Base-by-base conservation (phyloP, 2,888 invertebrate species). In the Rhagophthalmus giganteus region DNA sequence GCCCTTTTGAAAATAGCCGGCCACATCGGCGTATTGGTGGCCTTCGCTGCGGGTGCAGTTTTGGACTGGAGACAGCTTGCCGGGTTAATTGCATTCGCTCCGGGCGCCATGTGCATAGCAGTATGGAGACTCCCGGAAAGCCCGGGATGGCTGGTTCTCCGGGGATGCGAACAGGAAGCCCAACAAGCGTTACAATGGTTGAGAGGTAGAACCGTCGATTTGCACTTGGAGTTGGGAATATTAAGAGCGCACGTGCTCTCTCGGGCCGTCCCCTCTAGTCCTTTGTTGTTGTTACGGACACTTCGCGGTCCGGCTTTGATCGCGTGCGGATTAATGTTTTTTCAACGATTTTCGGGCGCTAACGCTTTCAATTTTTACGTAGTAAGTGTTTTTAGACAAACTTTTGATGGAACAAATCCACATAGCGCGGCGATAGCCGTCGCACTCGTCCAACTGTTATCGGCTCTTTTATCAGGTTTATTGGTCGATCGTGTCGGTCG, bases 401-500 rank as follows among this genome's bases (percentile, higher is more conserved):
- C 93, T 11, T 88, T 90, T 57, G 86, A 85, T 16, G 86, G 84
- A 4, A 86, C 90, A 76, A 87, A 90, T 67, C 89, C 90, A 2
- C 89, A 90, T 61, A 83, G 86, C 30, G 91, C 90, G 7, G 90
- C 93, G 1, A 88, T 93, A 38, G 86, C 90, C 35, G 88, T 93
- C 3, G 91, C 89, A 4, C 84, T 87, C 40, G 91, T 92, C 1
- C 92, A 93, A 69, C 78, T 94, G 1, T 74, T 91, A n/a, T 90
- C 90, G 1, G 90, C 94, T 0, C 79, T 91, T 61, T 75, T 90
- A 20, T 90, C 91, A 24, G 90, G 87, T 2, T 77, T 90, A 57
- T 76, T 94, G 39, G 91, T 94, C 65, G 94, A 94, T 72, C 87
- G 87, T 9, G 88, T 89, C 12, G 94, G 94, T 7, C 79, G 94